phyloP scores from a whole-genome alignment of 2,113 vertebrate species.

The Ophiodon elongatus region DNA sequence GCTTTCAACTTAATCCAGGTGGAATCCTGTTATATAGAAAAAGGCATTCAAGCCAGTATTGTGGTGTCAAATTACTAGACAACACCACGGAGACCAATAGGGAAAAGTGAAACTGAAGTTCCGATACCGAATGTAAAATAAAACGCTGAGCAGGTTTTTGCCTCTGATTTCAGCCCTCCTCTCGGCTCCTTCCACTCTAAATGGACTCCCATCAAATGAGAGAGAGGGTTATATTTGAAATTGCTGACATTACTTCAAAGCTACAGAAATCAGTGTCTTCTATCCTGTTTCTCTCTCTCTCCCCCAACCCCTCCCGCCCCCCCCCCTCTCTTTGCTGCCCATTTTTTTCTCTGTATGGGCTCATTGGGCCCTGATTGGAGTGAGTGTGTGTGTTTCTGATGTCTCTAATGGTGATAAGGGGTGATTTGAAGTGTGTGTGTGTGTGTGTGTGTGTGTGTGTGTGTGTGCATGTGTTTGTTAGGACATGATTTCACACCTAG shows the following conservation, averaged over 20 bases:
- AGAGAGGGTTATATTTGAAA: slow-evolving; percentile 44
- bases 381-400: slow-evolving; percentile 40
- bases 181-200: slow-evolving; percentile 28
- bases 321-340: slow-evolving; percentile 28
- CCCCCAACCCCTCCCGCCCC: neutral
- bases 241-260: slow-evolving; percentile 53
- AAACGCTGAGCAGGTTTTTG: neutral
- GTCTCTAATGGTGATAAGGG: slow-evolving; percentile 54
- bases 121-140: neutral
- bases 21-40: neutral
- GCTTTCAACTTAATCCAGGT: neutral
- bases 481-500: slow-evolving; percentile 64
- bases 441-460: slow-evolving; percentile 45
- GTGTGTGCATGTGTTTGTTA: slow-evolving; percentile 37
- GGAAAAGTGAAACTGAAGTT: neutral
- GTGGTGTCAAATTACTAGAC: neutral
- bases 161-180: neutral
- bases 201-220: slow-evolving; percentile 39
- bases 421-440: slow-evolving; percentile 49
- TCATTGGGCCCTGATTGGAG: slow-evolving; percentile 67
- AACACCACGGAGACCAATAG: neutral
- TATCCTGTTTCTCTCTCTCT: slow-evolving; percentile 2
- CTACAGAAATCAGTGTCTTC: slow-evolving; percentile 48
- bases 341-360: slow-evolving; percentile 57
- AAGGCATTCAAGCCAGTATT: neutral